Percentiles rank a stretch among this genome's conserved stretches.
phyloP scores from a whole-genome alignment of 2,888 invertebrate genomes.

The Melitaea athalia region DNA sequence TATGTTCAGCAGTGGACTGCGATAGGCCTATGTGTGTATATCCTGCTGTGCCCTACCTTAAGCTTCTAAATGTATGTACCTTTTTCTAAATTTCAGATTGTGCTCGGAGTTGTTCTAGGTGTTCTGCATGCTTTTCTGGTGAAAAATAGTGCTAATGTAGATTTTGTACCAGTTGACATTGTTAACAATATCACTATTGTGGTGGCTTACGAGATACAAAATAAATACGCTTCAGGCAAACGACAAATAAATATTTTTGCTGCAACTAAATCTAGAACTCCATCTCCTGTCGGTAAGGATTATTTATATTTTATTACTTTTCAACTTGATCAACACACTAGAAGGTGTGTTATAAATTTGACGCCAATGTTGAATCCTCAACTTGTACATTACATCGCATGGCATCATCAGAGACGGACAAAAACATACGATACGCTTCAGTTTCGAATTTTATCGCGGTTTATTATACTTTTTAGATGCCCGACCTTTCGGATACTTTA shows the following conservation, averaged over 20 bases:
- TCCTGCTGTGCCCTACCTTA: too few relatives aligned
- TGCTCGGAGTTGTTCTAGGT: neutral
- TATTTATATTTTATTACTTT: too few relatives aligned
- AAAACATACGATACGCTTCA: too few relatives aligned
- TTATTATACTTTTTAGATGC: too few relatives aligned
- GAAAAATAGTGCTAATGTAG: neutral
- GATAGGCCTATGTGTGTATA: too few relatives aligned
- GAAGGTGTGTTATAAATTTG: neutral
- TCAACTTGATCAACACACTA: too few relatives aligned
- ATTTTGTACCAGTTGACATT: slow-evolving; percentile 5
- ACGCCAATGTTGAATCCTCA: neutral
- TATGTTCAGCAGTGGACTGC: too few relatives aligned
- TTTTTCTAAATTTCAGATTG: neutral
- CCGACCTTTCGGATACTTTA: too few relatives aligned
- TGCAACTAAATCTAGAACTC: neutral
- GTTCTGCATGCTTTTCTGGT: neutral
- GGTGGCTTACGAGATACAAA: neutral
- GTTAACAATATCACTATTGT: neutral
- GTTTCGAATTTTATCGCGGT: too few relatives aligned
- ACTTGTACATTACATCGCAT: too few relatives aligned
- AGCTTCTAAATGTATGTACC: neutral
- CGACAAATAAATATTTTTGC: neutral
- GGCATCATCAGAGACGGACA: too few relatives aligned
- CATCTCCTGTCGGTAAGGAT: neutral
- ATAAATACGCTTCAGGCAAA: neutral